Base-by-base conservation (phyloP, 2,113 vertebrate species). In the Tachysurus fulvidraco region DNA sequence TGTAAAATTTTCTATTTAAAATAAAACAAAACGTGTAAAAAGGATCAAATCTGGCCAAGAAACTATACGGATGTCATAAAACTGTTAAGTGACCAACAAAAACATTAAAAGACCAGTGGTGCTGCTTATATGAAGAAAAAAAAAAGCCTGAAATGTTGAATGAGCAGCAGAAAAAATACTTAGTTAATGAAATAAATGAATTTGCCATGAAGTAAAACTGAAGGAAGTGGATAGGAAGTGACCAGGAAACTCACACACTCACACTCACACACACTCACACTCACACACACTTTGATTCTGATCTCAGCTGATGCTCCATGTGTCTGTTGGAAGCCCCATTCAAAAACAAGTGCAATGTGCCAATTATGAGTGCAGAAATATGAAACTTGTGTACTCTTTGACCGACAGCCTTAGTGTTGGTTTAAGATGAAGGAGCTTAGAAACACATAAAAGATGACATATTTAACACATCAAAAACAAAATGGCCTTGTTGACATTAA, bases 391-490 rank as follows among this genome's bases (percentile, higher is more conserved):
- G 25, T 4, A 19, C 85, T 85, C 57, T 69, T 4, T 87, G 88
- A 81, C 60, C 7, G 36, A 84, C 77, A 78, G 78, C 30, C 36
- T 65, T 64, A 54, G 50, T 83, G 57, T 60, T 69, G 44, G 76
- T 86, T 89, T 86, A 76, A 81, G 64, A 84, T 71, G 77, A 82
- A 74, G 44, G 76, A 3, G 46, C 54, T 55, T 57, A 62, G 41
- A 52, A 46, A 82, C 74, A 83, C 52, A 87, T 78, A 60, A 87
- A 86, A 89, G 36, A 84, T 84, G 65, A 84, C 76, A 85, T 87
- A 64, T 74, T 87, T 87, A 87, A 67, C 85, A 81, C 73, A 85
- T 69, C 25, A 76, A 87, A 85, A 78, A 87, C 62, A 73, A 67
- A 73, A 85, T 23, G 28, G 17, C 77, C 76, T 0, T 76, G 60